These are phyloP conservation scores for Philopotamus ludificatus DNA, from an alignment of 1,140 invertebrate genomes.

Conservation along the genomic window DNA sequence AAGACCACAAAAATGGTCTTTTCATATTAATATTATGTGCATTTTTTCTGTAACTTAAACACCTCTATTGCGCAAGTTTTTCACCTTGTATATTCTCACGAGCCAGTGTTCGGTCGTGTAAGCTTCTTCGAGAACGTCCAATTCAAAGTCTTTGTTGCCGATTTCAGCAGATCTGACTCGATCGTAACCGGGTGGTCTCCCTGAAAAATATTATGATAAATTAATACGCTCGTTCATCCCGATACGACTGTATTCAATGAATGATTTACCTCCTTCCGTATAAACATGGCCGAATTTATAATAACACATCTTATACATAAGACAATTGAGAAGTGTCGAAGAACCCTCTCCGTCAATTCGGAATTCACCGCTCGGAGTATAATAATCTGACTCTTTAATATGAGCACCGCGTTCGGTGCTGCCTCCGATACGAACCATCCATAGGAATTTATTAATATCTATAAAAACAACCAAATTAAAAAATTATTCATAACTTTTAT, in stretches of 20 bases:
- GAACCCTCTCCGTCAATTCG: conserved; percentile 90
- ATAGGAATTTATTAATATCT: conserved; percentile 98
- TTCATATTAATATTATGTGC: not conserved
- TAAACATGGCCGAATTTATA: conserved; percentile 92
- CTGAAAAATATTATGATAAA: no score
- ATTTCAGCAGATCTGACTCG: conserved; percentile 89
- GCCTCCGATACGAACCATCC: conserved; percentile 98
- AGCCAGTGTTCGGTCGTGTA: conserved; percentile 96
- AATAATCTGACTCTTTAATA: conserved; percentile 96
- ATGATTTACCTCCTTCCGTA: conserved; percentile 81
- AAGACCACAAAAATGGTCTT: conserved; percentile 14
- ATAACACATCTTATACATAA: conserved; percentile 98
- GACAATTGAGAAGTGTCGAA: conserved; percentile 80
- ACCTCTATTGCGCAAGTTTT: conserved; percentile 83
- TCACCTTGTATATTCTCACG: conserved; percentile 93
- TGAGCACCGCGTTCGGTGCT: conserved; percentile 91
- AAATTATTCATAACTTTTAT: conserved; percentile 16
- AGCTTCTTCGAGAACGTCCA: conserved; percentile 90
- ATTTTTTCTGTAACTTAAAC: conserved; percentile 49
- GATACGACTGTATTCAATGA: not conserved
- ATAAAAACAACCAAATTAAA: conserved; percentile 38
- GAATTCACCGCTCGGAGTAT: conserved; percentile 91
- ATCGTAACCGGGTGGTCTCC: conserved; percentile 87
- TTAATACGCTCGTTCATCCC: conserved; percentile 33
- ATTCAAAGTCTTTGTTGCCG: conserved; percentile 92